Evolutionary conservation across 2,888 invertebrate species (phyloP), one percentile per base, ranked within the genome.

Genomic region (Brenthis daphne): DNA sequence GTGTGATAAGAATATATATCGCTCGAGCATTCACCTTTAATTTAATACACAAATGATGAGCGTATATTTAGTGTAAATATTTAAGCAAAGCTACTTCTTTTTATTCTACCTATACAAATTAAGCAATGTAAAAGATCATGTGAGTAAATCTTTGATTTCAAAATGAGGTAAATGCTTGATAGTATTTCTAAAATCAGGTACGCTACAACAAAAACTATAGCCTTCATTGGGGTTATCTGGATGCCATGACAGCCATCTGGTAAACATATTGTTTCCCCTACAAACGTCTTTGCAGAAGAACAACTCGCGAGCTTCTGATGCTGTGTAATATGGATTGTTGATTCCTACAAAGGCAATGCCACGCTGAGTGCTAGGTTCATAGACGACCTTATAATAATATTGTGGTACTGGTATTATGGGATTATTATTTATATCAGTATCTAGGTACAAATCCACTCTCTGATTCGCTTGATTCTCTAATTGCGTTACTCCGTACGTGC

Each of bases 291-390:
- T 58, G 73, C 95, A 95, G 64, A 95, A 93, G 67, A 86, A 85
- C 75, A 89, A 67, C 0, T 79, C 73, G 3, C 67, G 75, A 0
- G 86, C 88, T 73, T 91, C 88, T 3, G 16, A 51, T 1, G 37
- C 12, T 0, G 81, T 79, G 37, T 86, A 86, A 76, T 94, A 93
- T 0, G 95, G 95, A 80, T 95, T 95, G 77, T 96, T 96, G 6
- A 95, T 90, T 0, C 94, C 94, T 14, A 96, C 77, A 76, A 95
- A 94, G 0, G 92, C 95, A 2, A 94, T 85, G 0, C 94, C 95
- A 24, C 85, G 83, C 50, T 86, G 83, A 0, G 81, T 81, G 1
- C 69, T 72, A 3, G 93, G 89, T 68, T 95, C 94, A 76, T 94
- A 94, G 0, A 95, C 90, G 0, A 95, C 93, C 75, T 93, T 93